These are phyloP conservation scores for Drosophila acutilabella DNA, from an alignment of 2,888 invertebrate genomes.

Conservation along the genomic window DNA sequence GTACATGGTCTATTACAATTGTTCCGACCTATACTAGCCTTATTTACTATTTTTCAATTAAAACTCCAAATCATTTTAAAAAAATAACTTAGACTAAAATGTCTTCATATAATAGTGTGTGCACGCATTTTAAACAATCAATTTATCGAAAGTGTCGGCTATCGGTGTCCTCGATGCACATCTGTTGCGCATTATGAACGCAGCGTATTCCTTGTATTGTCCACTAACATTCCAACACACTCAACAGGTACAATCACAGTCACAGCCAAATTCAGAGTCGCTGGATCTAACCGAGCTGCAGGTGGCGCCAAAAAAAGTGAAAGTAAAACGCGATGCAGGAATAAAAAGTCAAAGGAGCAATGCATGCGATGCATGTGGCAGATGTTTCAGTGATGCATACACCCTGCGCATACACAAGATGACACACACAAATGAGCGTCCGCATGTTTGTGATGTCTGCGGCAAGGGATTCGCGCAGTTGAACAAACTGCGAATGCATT, in stretches of 20 bases:
- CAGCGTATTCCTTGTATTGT: too few species aligned
- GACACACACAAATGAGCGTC: conserved; percentile 81
- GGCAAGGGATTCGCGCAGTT: conserved; percentile 80
- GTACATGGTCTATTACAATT: too few species aligned
- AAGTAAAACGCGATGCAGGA: not conserved
- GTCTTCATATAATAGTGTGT: too few species aligned
- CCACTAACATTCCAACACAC: not conserved
- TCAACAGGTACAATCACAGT: not conserved
- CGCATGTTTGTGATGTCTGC: conserved; percentile 73
- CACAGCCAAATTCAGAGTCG: not conserved
- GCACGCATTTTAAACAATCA: too few species aligned
- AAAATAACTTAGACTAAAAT: too few species aligned
- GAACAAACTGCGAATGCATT: conserved; percentile 79
- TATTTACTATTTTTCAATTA: too few species aligned
- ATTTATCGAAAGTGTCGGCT: too few species aligned
- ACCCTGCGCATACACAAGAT: conserved; percentile 81
- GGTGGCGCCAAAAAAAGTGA: not conserved
- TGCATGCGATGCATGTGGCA: conserved; percentile 68
- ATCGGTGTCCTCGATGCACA: too few species aligned
- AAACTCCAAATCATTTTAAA: too few species aligned
- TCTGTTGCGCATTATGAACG: too few species aligned
- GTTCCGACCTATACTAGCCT: too few species aligned
- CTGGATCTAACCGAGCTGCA: not conserved
- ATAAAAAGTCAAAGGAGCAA: conserved; percentile 3
- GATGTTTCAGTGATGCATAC: conserved; percentile 73